Base-by-base conservation (phyloP, 2,888 invertebrate genomes). In the Drosophila limbata region DNA sequence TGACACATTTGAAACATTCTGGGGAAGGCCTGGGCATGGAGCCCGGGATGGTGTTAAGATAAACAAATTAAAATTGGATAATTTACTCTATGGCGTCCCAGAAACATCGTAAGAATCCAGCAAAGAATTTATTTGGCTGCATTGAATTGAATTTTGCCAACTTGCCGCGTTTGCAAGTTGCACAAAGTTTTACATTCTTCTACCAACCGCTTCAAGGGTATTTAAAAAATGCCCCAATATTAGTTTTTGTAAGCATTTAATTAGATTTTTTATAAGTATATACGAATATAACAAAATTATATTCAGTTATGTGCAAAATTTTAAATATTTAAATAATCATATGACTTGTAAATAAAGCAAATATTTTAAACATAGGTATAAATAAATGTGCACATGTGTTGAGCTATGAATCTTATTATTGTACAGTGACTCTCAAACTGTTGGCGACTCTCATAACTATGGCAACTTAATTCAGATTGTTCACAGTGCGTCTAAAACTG, bases 21-120 rank as follows among this genome's bases (percentile, higher is more conserved):
- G 97, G 97, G 96, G 97, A 28, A 94, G 96, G 50, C 96, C 96
- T 0, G 97, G 97, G 1, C 95, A 93, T 75, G 93, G 93, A 42
- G 93, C 93, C 33, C 93, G 91, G 44, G 15, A 31, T 21, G 81
- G 82, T 56, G 76, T 84, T 35, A 88, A 90, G 56, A 91, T 84
- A 71, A 89, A 90, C 77, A 93, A 93, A 87, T 79, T 92, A 55
- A 93, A 92, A 81, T 90, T 93, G 91, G 90, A 93, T 88, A 90
- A 92, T 90, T 92, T 93, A 82, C 92, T 93, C 81, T 93, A 93
- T 75, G 92, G 92, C 63, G 75, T 73, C 37, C 84, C 88, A 64
- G 86, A 86, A 55, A 69, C 75, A 48, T 81, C 83, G 78, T 91
- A 89, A 89, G 50, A n/a, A 31, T 19, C 15, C 47, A 52, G 37